A percentile compares a stretch with the other conserved stretches of the same genome.
Evolutionary conservation across 2,888 invertebrate species (phyloP).

Genomic region (Napeogenes sylphis): DNA sequence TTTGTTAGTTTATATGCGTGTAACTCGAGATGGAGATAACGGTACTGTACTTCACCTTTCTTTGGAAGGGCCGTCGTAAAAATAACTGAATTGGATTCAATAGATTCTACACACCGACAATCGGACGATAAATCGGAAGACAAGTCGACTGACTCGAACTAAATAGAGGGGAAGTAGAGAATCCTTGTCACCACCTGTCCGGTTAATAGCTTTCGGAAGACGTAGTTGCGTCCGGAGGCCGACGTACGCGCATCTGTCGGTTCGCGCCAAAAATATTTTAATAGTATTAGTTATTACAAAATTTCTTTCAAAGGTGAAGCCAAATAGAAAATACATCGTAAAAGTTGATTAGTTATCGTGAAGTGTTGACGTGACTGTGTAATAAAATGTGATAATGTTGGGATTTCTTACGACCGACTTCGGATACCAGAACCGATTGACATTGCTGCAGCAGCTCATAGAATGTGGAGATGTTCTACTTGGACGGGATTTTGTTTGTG

Average conservation of each 20-base stretch:
- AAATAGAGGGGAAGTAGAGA: conserved; percentile 63
- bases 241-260: conserved; percentile 66
- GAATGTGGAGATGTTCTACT: conserved; percentile 67
- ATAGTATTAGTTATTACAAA: background rate
- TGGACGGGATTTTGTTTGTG: conserved; percentile 55
- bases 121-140: conserved; percentile 39
- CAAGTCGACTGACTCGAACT: conserved; percentile 36
- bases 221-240: conserved; percentile 52
- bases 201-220: conserved; percentile 71
- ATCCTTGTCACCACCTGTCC: conserved; percentile 73
- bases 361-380: conserved; percentile 27
- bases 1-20: conserved; percentile 20
- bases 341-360: background rate
- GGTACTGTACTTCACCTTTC: conserved; percentile 21
- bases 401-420: conserved; percentile 66
- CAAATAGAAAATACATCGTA: too few species aligned
- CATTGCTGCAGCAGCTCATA: conserved; percentile 64
- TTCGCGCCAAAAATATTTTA: conserved; percentile 56
- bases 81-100: conserved; percentile 26
- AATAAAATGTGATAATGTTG: conserved; percentile 52
- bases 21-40: conserved; percentile 25
- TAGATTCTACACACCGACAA: conserved; percentile 14
- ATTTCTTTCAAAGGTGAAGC: background rate
- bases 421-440: conserved; percentile 62
- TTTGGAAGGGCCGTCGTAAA: conserved; percentile 29